phyloP scores from a whole-genome alignment of 2,797 vertebrate genomes.

The Macroramphosus scolopax region DNA sequence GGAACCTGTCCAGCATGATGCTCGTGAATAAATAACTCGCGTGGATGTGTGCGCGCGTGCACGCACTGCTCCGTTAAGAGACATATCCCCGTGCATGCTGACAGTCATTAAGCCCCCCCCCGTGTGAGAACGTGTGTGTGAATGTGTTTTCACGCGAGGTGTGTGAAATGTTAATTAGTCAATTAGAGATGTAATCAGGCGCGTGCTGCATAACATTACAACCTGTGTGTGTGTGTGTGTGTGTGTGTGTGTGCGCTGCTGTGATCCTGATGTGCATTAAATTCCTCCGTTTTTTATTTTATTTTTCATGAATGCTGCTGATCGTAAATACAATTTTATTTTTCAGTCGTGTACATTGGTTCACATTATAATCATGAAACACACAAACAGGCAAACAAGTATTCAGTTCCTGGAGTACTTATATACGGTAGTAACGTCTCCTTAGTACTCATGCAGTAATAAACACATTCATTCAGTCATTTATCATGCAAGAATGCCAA shows the following conservation, averaged over 20 bases:
- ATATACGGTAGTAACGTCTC: too few species aligned
- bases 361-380: too few species aligned
- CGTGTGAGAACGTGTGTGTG: slow-evolving; percentile 1
- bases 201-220: slow-evolving; percentile 42
- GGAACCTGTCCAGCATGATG: slow-evolving; percentile 29
- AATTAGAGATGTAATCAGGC: slow-evolving; percentile 57
- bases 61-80: not conserved
- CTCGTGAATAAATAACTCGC: slow-evolving; percentile 34
- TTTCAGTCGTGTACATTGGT: too few species aligned
- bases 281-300: too few species aligned
- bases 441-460: too few species aligned
- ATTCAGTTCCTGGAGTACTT: too few species aligned
- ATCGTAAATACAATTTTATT: too few species aligned
- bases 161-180: slow-evolving; percentile 68
- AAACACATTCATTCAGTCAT: too few species aligned
- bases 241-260: slow-evolving; percentile 1
- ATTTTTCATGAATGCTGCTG: too few species aligned
- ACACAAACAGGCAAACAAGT: too few species aligned
- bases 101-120: slow-evolving; percentile 12
- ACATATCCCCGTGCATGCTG: not conserved
- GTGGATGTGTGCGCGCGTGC: slow-evolving; percentile 3
- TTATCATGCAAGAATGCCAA: too few species aligned
- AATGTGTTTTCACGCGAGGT: slow-evolving; percentile 54
- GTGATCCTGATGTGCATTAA: too few species aligned
- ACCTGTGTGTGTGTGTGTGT: slow-evolving; percentile 11